Evolutionary conservation across 2,888 invertebrate species (phyloP).

Genomic region (Agrotis clavis): DNA sequence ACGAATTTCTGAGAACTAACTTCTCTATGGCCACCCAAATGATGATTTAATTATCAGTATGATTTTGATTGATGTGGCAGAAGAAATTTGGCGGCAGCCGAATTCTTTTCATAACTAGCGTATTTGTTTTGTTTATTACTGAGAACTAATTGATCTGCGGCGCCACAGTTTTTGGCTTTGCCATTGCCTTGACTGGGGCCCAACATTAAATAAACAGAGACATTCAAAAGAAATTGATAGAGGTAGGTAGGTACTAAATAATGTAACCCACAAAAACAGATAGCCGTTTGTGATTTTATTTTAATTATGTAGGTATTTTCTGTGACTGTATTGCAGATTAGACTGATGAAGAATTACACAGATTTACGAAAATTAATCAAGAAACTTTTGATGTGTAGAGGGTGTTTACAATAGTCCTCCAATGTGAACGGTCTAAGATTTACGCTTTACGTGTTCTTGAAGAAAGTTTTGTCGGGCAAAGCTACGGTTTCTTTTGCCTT

Average conservation of each 20-base stretch:
- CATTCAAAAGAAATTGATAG: conserved; percentile 2
- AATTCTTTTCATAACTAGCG: conserved; percentile 87
- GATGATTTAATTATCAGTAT: conserved; percentile 91
- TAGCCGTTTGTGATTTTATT: neutral
- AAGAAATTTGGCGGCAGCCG: conserved; percentile 86
- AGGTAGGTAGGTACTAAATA: neutral
- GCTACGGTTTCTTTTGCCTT: no score
- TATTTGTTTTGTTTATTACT: conserved; percentile 89
- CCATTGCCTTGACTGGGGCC: conserved; percentile 55
- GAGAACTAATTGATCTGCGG: conserved; percentile 89
- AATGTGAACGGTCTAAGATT: no score
- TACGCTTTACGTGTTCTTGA: no score
- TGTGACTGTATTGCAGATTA: no score
- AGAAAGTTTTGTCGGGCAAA: no score
- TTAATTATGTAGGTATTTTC: neutral
- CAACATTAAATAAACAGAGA: conserved; percentile 44
- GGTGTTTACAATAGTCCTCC: no score
- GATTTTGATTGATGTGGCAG: conserved; percentile 91
- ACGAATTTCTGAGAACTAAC: conserved; percentile 84
- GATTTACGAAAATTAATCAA: no score
- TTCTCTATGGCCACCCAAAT: conserved; percentile 91
- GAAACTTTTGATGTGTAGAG: neutral
- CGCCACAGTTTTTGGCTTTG: conserved; percentile 86
- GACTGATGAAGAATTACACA: no score
- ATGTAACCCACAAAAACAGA: neutral